Evolutionary conservation across 2,113 vertebrate species (phyloP).

Genomic region (Cephalopterus ornatus): DNA sequence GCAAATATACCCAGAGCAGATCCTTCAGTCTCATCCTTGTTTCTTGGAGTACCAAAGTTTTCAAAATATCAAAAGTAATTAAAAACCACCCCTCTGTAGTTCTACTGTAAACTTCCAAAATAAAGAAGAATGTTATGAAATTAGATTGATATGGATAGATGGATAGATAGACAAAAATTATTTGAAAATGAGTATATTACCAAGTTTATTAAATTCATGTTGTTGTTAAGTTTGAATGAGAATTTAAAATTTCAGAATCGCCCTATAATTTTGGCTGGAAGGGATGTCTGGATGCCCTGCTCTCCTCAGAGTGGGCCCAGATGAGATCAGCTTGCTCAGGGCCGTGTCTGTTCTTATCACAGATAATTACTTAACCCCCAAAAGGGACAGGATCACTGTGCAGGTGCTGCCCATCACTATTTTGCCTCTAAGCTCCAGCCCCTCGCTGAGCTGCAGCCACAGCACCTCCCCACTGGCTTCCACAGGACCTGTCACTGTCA

Average conservation of each 20-base stretch:
- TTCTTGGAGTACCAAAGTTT: background rate
- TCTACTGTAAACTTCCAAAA: background rate
- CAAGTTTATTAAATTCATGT: background rate
- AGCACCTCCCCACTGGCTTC: accelerated
- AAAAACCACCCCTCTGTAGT: background rate
- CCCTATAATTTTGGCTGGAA: background rate
- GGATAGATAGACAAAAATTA: background rate
- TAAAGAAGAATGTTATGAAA: background rate
- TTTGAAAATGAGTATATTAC: background rate
- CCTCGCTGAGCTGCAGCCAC: background rate
- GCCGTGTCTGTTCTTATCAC: accelerated
- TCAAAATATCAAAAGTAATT: background rate
- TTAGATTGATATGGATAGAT: background rate
- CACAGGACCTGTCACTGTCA: background rate
- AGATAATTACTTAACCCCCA: background rate
- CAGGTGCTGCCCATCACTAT: accelerated
- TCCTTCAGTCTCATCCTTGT: background rate
- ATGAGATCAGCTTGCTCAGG: background rate
- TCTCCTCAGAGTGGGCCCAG: background rate
- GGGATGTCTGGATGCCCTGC: background rate
- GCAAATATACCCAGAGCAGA: background rate
- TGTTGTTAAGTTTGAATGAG: background rate
- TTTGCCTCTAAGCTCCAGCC: background rate
- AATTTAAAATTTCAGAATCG: background rate
- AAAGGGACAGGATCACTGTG: no score